phyloP scores from a whole-genome alignment of 2,888 invertebrate genomes.

The Tetropium fuscum region DNA sequence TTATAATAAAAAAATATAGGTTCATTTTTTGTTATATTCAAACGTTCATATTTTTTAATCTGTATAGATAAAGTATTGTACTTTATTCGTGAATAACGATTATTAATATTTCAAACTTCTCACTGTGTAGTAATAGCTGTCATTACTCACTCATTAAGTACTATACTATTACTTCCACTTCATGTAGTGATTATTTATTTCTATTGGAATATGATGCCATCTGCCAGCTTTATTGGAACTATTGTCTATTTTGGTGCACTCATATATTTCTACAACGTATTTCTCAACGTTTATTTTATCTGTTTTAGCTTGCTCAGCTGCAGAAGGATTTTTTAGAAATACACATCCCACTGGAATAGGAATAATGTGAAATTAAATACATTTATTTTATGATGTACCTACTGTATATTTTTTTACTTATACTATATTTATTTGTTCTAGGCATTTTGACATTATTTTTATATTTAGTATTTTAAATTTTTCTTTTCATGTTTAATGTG shows the following conservation, averaged over 20 bases:
- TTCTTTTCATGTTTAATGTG: slow-evolving; percentile 3
- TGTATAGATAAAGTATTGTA: no score
- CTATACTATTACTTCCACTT: no score
- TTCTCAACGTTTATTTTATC: background rate
- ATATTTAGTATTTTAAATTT: background rate
- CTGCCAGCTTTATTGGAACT: no score
- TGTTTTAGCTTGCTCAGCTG: slow-evolving; percentile 27
- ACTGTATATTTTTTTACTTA: slow-evolving; percentile 18
- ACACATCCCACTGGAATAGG: slow-evolving; percentile 20
- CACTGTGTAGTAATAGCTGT: no score
- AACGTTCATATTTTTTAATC: no score
- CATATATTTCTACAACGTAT: background rate
- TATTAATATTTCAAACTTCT: no score
- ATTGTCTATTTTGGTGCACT: background rate
- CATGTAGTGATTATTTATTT: no score
- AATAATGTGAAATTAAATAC: background rate
- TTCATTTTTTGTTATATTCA: no score
- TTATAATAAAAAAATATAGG: no score
- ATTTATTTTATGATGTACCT: background rate
- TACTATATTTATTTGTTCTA: slow-evolving; percentile 24
- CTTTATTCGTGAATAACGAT: no score
- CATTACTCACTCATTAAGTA: no score
- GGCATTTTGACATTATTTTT: slow-evolving; percentile 16
- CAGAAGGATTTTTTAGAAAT: slow-evolving; percentile 27
- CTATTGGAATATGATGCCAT: no score